A percentile compares a stretch with the other conserved stretches of the same genome.
These are phyloP conservation scores for Drepana falcataria DNA, from an alignment of 2,888 invertebrate genomes.

Conservation along the genomic window DNA sequence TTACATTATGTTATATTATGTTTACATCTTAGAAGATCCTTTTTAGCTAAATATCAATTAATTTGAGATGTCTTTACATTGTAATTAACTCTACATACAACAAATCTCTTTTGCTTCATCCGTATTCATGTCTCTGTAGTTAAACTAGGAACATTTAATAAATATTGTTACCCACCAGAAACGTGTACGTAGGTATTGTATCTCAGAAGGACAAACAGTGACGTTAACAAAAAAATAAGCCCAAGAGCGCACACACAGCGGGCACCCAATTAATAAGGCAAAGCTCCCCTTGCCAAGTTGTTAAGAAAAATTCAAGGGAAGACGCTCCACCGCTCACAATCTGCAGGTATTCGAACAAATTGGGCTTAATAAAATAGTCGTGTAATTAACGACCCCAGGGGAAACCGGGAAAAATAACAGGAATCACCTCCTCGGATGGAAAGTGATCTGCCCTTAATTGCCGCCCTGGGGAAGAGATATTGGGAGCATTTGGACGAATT, in stretches of 20 bases:
- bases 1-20: no score
- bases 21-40: no score
- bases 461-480: constrained; percentile 21
- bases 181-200: no score
- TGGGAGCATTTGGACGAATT: constrained; percentile 7
- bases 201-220: neutral
- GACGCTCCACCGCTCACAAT: constrained; percentile 35
- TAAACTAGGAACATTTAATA: no score
- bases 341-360: constrained; percentile 70
- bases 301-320: constrained; percentile 37
- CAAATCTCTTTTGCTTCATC: no score
- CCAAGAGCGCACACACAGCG: neutral
- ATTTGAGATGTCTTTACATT: no score
- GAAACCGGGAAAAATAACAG: constrained; percentile 59
- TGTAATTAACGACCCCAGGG: constrained; percentile 60
- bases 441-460: constrained; percentile 64
- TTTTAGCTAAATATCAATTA: no score
- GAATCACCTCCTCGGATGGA: constrained; percentile 63
- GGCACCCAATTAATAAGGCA: constrained; percentile 12
- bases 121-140: no score
- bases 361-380: constrained; percentile 72
- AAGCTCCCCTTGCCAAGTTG: constrained; percentile 23
- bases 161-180: no score
- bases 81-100: no score
- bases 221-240: neutral